Percentiles rank a stretch among this genome's conserved stretches.
These are phyloP conservation scores for Menura novaehollandiae DNA, from an alignment of 2,113 vertebrate genomes.

Conservation along the genomic window DNA sequence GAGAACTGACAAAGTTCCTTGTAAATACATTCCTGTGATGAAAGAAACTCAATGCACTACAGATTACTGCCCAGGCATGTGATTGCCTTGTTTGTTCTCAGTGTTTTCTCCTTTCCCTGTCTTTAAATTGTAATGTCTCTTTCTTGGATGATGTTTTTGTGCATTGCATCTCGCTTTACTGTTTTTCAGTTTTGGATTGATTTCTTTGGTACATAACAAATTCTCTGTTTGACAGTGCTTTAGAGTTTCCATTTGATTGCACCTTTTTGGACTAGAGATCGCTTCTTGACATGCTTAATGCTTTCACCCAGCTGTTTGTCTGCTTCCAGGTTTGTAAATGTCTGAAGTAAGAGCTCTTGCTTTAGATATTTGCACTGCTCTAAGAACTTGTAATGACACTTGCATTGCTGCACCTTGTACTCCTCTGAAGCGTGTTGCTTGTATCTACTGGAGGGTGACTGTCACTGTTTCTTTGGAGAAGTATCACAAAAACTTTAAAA, in stretches of 20 bases:
- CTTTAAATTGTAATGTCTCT: not conserved
- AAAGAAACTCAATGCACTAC: not conserved
- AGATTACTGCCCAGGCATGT: not conserved
- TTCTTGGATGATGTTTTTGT: not conserved
- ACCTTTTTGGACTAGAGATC: not conserved
- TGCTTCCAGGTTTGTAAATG: slow-evolving; percentile 1
- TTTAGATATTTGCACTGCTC: not conserved
- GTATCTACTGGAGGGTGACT: not conserved
- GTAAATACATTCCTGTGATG: not conserved
- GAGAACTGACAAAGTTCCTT: not conserved
- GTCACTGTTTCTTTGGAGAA: not conserved
- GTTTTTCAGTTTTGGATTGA: not conserved
- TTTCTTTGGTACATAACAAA: not conserved
- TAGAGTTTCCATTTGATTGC: not conserved
- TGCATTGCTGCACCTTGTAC: not conserved
- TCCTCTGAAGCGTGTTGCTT: not conserved
- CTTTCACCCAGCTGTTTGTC: not conserved
- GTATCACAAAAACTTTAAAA: not conserved
- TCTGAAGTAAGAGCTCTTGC: not conserved
- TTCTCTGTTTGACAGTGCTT: not conserved
- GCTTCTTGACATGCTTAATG: not conserved
- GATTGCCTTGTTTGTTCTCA: not conserved
- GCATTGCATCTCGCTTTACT: not conserved
- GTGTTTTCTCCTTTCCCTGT: not conserved
- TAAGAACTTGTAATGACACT: not conserved